Conservation (phyloP, 2,888 invertebrate species). For the Gortyna flavago region DNA sequence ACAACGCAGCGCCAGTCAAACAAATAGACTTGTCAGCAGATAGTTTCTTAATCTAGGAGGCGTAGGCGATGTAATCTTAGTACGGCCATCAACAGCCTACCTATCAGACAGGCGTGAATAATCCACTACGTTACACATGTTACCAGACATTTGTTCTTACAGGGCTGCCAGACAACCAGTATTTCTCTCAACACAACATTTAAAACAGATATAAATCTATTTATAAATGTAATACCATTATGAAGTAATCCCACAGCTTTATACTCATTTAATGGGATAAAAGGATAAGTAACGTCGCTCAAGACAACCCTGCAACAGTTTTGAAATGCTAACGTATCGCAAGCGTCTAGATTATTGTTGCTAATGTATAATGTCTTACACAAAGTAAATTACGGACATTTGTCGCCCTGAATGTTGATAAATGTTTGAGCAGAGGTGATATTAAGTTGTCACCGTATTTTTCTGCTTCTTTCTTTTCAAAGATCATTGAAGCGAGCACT, state of each 20-base stretch:
- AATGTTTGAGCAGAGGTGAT: slow-evolving; percentile 27
- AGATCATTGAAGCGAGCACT: not conserved
- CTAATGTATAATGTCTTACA: slow-evolving; percentile 49
- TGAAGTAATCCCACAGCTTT: slow-evolving; percentile 41
- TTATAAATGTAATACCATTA: slow-evolving; percentile 54
- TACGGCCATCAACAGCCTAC: slow-evolving; percentile 73
- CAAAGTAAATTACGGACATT: slow-evolving; percentile 55
- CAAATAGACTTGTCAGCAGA: slow-evolving; percentile 81
- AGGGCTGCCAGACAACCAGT: slow-evolving; percentile 54
- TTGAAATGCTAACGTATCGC: slow-evolving; percentile 46
- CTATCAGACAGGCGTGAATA: slow-evolving; percentile 74
- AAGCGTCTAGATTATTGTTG: slow-evolving; percentile 53
- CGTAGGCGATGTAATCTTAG: slow-evolving; percentile 81
- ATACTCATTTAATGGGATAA: slow-evolving; percentile 45
- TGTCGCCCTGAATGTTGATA: slow-evolving; percentile 47
- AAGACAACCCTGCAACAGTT: slow-evolving; percentile 44
- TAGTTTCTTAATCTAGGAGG: slow-evolving; percentile 75
- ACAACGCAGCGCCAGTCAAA: slow-evolving; percentile 64
- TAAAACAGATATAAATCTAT: slow-evolving; percentile 49
- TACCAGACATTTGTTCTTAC: slow-evolving; percentile 67
- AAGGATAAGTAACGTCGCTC: slow-evolving; percentile 52
- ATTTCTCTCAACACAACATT: slow-evolving; percentile 46
- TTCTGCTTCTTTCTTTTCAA: too few relatives aligned
- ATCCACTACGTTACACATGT: slow-evolving; percentile 73
- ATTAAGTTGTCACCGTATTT: slow-evolving; percentile 40